Evolutionary conservation across 2,888 invertebrate genomes (phyloP), one percentile per base, ranked within the genome.

Genomic region (Horisme vitalbata): DNA sequence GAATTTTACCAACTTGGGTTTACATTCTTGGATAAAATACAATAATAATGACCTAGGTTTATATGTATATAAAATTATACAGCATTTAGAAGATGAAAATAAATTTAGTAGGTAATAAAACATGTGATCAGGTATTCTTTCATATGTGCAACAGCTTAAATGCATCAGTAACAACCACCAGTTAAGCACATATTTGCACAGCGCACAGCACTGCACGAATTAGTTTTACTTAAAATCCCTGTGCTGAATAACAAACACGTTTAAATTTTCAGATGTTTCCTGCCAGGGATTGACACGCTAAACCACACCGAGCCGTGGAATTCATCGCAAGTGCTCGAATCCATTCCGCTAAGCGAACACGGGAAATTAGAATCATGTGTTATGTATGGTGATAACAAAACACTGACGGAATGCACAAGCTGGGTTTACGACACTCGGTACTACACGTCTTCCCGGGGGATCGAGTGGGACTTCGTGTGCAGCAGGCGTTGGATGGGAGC

Each of bases 391-490:
- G 72, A 65, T 1, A 91, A 91, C 55, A 71, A 75, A 28, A 77
- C 82, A 2, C 45, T 76, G 18, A 63, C 71, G 21, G 58, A 63
- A 24, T 91, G 91, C 63, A 57, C 74, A 4, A 79, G 90, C 0
- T 96, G 94, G 92, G 92, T 94, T 0, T 96, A 94, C 72, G 94
- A 96, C 67, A 91, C 90, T 1, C 94, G 93, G 0, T 95, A 94
- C 70, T 94, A 93, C 63, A 81, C 92, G 45, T 92, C 94, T 0
- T 94, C 96, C 0, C 91, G 95, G 15, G 94, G 93, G 1, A 95
- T 95, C 18, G 95, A 97, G 76, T 96, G 96, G 96, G 83, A 94
- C 71, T 93, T 96, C 47, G 96, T 96, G 0, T 97, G 97, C 73
- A 91, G 92, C 52, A 87, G 90, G 24, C 91, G 95, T 30, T 96